phyloP scores from a whole-genome alignment of 35 echinoderm and acorn worm genomes.

The Heliocidaris erythrogramma region DNA sequence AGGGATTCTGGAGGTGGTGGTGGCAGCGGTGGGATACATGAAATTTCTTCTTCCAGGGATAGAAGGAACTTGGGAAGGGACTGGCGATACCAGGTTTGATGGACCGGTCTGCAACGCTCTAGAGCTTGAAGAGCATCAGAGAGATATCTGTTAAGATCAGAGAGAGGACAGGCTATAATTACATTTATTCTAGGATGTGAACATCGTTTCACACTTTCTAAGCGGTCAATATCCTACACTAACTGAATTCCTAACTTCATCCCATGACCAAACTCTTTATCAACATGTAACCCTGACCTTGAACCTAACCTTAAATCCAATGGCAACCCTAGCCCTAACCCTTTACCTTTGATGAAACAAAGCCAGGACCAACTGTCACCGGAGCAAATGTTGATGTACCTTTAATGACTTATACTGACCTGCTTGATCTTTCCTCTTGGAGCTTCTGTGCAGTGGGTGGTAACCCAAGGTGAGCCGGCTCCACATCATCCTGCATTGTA shows the following conservation, averaged over 20 bases:
- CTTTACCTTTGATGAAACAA: too few relatives aligned
- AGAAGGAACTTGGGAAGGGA: constrained; percentile 19
- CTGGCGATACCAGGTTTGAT: neutral
- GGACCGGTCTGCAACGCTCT: neutral
- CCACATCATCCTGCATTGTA: constrained; percentile 79
- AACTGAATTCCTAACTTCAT: too few relatives aligned
- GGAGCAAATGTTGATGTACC: too few relatives aligned
- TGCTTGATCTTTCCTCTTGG: constrained; percentile 58
- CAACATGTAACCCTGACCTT: too few relatives aligned
- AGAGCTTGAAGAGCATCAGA: constrained; percentile 37
- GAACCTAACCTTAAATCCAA: too few relatives aligned
- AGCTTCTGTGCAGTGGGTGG: constrained; percentile 50
- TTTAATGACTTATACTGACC: constrained; percentile 47
- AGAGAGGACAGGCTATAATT: neutral
- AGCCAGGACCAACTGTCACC: too few relatives aligned
- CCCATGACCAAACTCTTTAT: too few relatives aligned
- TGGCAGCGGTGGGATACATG: constrained; percentile 36
- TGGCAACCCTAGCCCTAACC: too few relatives aligned
- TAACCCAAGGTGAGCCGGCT: constrained; percentile 66
- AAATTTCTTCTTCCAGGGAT: constrained; percentile 33
- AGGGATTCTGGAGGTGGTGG: constrained; percentile 58
- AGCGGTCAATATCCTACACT: too few relatives aligned
- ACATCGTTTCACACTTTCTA: neutral
- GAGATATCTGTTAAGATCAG: constrained; percentile 42
- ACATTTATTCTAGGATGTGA: neutral